Conservation (phyloP, 2,888 invertebrate genomes). For the Ennomos erosarius region DNA sequence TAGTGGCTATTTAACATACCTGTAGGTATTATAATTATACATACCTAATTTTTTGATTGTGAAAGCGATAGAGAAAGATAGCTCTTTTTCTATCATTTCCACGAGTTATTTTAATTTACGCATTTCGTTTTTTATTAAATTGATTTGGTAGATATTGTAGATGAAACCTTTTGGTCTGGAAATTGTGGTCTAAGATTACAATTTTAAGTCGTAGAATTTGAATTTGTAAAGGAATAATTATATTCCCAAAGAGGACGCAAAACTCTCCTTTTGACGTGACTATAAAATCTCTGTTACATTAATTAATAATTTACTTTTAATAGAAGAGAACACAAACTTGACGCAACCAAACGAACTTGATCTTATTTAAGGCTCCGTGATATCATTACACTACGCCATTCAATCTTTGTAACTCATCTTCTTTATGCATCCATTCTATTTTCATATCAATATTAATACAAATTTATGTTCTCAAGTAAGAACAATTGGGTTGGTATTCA, state of each 20-base stretch:
- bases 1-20: no score
- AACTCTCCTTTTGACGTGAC: not conserved
- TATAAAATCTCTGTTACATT: not conserved
- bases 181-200: no score
- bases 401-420: constrained; percentile 72
- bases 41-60: no score
- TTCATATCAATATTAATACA: constrained; percentile 12
- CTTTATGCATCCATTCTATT: constrained; percentile 27
- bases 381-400: constrained; percentile 75
- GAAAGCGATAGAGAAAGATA: no score
- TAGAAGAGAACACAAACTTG: constrained; percentile 52
- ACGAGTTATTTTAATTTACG: no score
- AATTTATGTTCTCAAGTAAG: constrained; percentile 37
- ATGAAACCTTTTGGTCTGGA: no score
- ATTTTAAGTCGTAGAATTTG: no score
- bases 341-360: constrained; percentile 67
- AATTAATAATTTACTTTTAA: constrained; percentile 5
- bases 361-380: constrained; percentile 69
- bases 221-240: constrained; percentile 2
- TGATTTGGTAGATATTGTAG: no score
- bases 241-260: constrained; percentile 2
- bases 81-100: no score
- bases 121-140: no score
- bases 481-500: constrained; percentile 42
- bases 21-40: no score